A percentile compares a stretch with the other conserved stretches of the same genome.
phyloP scores from a whole-genome alignment of 2,113 vertebrate species.

The Microtus oregoni region DNA sequence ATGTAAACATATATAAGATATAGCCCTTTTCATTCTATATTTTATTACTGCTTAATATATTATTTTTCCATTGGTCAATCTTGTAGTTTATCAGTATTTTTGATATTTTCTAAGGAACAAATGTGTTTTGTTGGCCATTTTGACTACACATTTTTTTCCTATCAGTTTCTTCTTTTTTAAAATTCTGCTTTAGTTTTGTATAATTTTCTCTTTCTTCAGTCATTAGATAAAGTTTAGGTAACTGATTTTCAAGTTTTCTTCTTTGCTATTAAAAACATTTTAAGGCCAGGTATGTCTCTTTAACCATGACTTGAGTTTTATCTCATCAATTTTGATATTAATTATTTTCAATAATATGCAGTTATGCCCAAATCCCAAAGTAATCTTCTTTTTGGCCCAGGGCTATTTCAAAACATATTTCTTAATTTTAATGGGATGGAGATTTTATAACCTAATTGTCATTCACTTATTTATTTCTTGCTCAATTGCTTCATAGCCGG shows the following conservation, averaged over 20 bases:
- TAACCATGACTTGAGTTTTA: neutral
- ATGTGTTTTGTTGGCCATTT: neutral
- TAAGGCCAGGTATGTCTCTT: neutral
- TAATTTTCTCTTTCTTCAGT: constrained; percentile 12
- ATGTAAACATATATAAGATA: neutral
- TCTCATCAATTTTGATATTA: neutral
- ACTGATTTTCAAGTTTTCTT: neutral
- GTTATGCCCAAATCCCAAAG: neutral
- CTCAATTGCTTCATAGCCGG: neutral
- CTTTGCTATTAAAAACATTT: neutral
- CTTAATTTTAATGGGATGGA: neutral
- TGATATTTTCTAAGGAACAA: constrained; percentile 12
- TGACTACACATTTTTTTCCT: constrained; percentile 2
- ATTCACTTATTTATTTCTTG: constrained; percentile 38
- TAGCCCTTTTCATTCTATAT: neutral
- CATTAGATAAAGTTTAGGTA: constrained; percentile 20
- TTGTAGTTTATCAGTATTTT: neutral
- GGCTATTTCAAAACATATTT: constrained; percentile 24
- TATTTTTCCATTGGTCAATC: neutral
- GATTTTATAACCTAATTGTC: constrained; percentile 20
- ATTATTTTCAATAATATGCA: constrained; percentile 38
- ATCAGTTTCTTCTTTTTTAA: neutral
- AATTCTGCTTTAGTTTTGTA: neutral
- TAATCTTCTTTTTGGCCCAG: neutral
- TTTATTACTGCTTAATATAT: neutral